Base-by-base conservation (phyloP, 2,888 invertebrate genomes). In the Caenorhabditis parvicauda region DNA sequence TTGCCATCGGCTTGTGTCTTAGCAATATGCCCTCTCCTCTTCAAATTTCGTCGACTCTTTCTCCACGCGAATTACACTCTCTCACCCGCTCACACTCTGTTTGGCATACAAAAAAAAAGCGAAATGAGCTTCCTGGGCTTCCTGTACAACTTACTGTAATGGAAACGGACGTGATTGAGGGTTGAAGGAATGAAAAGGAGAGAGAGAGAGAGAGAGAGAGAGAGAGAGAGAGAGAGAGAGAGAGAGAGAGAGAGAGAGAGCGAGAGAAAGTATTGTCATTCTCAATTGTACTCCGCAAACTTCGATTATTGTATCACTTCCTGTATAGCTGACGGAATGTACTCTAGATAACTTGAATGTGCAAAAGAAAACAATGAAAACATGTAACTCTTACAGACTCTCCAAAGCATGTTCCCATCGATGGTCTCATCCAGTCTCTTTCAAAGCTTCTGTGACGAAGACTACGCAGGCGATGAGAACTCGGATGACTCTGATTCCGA, bases 401-500 rank as follows among this genome's bases (percentile, higher is more conserved):
- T 62, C 17, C 61, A 62, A 57, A 50, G 57, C 47, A 38, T 50
- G 21, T 62, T 65, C 54, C 49, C 64, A n/a, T 58, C 69, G 14
- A 73, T 71, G 73, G 69, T 67, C 2, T 59, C 66, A 2, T 50
- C 54, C 2, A 25, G 60, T 0, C 54, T 71, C 14, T 70, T 71
- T 65, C 59, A 61, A 7, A 50, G 53, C 0, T 71, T 67, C 44
- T 64, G 65, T 21, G 73, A 71, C 44, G 73, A 71, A 6, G 71
- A 71, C 47, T 71, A 71, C 52, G 64, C 64, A 24, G 61, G 64
- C 37, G 69, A 57, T 17, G 71, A 68, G n/a, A 54, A 51, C 22
- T 65, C 65, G 17, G 69, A 69, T 41, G 69, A 66, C 35, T 65
- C 69, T 0, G 69, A 69, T 45, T 65, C 67, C 2, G 72, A 72